Evolutionary conservation across 2,797 vertebrate species (phyloP).

Genomic region (Craterocephalus amniculus): DNA sequence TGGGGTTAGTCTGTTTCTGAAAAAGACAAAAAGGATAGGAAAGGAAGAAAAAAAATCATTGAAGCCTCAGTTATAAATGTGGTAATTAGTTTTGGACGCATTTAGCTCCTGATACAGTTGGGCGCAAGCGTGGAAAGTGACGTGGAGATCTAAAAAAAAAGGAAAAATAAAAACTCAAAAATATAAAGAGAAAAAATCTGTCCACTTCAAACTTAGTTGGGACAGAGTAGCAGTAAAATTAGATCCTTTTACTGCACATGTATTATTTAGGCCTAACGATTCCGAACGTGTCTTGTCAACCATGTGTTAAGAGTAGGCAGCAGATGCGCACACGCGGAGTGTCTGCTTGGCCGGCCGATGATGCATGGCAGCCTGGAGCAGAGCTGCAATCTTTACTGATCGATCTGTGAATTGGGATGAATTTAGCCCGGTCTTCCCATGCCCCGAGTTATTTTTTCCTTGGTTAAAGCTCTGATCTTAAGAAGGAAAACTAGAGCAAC

Average conservation of each 20-base stretch:
- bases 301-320: slow-evolving; percentile 70
- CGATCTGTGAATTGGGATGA: slow-evolving; percentile 63
- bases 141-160: slow-evolving; percentile 11
- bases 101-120: slow-evolving; percentile 16
- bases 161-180: slow-evolving; percentile 16
- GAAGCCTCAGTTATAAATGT: slow-evolving; percentile 22
- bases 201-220: slow-evolving; percentile 22
- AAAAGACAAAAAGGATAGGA: slow-evolving; percentile 6
- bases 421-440: slow-evolving; percentile 48
- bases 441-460: not conserved
- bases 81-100: slow-evolving; percentile 48
- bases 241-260: slow-evolving; percentile 78
- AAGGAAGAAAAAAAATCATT: not conserved
- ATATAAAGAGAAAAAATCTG: slow-evolving; percentile 2
- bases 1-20: slow-evolving; percentile 58
- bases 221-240: slow-evolving; percentile 71
- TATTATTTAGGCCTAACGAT: slow-evolving; percentile 78
- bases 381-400: slow-evolving; percentile 54
- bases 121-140: slow-evolving; percentile 25
- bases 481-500: slow-evolving; percentile 4
- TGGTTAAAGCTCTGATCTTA: slow-evolving; percentile 22
- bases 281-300: slow-evolving; percentile 71
- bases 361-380: slow-evolving; percentile 56
- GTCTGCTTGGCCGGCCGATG: slow-evolving; percentile 49
- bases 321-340: slow-evolving; percentile 60